A percentile compares a stretch with the other conserved stretches of the same genome.
Evolutionary conservation across 2,888 invertebrate genomes (phyloP).

Genomic region (Dryococelus australis): DNA sequence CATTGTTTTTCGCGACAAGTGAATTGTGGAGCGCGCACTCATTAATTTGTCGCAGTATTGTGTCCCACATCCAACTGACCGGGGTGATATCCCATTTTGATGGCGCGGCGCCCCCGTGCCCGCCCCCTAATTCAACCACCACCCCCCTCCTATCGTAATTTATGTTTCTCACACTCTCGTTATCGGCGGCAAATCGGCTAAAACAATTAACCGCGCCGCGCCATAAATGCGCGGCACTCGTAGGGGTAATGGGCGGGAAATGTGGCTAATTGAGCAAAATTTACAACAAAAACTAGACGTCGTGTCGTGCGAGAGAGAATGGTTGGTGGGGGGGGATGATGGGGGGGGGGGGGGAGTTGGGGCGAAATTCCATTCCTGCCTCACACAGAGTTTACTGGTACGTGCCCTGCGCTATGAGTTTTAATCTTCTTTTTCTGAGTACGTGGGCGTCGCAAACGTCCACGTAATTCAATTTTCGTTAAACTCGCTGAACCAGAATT

Average conservation of each 20-base stretch:
- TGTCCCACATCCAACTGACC: neutral
- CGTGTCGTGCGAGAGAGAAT: neutral
- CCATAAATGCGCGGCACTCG: neutral
- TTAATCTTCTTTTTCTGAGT: neutral
- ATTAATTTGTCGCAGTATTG: conserved; percentile 13
- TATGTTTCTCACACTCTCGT: neutral
- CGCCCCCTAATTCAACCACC: neutral
- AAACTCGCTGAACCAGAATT: neutral
- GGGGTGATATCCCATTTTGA: neutral
- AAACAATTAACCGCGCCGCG: conserved; percentile 16
- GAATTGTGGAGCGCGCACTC: conserved; percentile 8
- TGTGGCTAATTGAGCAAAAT: conserved; percentile 16
- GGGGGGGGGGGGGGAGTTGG: neutral
- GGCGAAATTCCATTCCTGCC: neutral
- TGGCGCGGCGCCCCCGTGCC: neutral
- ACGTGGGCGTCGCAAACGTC: neutral
- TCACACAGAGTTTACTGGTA: neutral
- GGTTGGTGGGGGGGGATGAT: too few relatives aligned
- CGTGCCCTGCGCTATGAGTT: neutral
- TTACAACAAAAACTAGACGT: neutral
- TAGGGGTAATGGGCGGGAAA: conserved; percentile 1
- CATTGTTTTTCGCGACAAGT: neutral
- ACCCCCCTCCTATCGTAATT: neutral
- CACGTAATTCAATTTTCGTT: neutral
- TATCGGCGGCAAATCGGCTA: conserved; percentile 16